Evolutionary conservation across 2,113 vertebrate genomes (phyloP).

Genomic region (Globicephala melas): DNA sequence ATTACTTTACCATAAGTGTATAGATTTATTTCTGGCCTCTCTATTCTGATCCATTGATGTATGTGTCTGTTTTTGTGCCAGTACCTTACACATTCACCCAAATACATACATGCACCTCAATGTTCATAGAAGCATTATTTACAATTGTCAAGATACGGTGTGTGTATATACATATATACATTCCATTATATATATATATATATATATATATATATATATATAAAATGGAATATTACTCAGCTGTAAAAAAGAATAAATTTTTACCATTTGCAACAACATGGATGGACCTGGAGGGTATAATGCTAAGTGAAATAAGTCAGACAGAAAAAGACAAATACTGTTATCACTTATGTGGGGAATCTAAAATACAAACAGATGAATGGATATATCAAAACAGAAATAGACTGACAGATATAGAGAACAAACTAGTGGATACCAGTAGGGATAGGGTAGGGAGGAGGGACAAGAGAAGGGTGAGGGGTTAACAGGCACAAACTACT

Average conservation of each 20-base stretch:
- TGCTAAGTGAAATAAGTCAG: neutral
- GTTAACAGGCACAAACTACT: neutral
- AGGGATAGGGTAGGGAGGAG: fast-evolving
- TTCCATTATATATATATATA: too few species aligned
- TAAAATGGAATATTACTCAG: neutral
- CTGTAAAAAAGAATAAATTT: neutral
- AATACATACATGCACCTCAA: neutral
- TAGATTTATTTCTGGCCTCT: neutral
- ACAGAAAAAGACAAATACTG: neutral
- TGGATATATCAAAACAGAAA: neutral
- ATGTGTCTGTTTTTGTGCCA: neutral
- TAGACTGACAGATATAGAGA: neutral
- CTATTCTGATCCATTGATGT: neutral
- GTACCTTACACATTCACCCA: neutral
- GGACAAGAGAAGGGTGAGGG: neutral
- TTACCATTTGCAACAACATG: neutral
- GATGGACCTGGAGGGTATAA: neutral
- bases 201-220: neutral
- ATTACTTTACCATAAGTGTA: neutral
- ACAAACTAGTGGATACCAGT: neutral
- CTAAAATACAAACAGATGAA: neutral
- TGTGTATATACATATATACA: too few species aligned
- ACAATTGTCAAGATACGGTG: neutral
- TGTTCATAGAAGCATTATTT: neutral
- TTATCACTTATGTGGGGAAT: neutral